Percentiles rank a stretch among this genome's conserved stretches.
These are phyloP conservation scores for Tenualosa thibaudeaui DNA, from an alignment of 2,797 vertebrate genomes.

Conservation along the genomic window DNA sequence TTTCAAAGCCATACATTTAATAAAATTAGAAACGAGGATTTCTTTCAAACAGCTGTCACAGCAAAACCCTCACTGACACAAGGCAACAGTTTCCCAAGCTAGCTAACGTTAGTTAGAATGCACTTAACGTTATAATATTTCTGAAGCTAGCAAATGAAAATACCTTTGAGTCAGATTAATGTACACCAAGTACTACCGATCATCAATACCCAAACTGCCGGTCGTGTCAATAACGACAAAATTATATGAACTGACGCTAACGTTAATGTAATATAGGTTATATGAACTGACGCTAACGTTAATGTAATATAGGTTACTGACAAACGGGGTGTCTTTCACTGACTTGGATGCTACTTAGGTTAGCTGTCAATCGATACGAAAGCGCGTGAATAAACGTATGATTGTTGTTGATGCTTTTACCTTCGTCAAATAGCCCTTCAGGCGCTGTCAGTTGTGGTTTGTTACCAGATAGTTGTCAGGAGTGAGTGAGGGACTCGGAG, in stretches of 20 bases:
- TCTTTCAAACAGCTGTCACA: slow-evolving; percentile 9
- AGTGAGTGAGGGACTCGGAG: slow-evolving; percentile 12
- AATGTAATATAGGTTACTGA: neutral
- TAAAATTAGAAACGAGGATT: neutral
- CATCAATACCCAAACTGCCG: neutral
- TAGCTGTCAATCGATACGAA: neutral
- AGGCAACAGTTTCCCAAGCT: neutral
- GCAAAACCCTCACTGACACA: neutral
- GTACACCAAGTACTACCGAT: neutral
- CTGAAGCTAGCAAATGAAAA: neutral
- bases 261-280: neutral
- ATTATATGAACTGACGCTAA: neutral
- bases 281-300: neutral
- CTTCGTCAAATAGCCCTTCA: neutral
- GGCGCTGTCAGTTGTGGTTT: slow-evolving; percentile 10
- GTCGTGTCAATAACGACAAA: neutral
- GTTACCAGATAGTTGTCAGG: slow-evolving; percentile 14
- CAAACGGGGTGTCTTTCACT: neutral
- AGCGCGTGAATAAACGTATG: neutral
- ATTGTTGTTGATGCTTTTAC: neutral
- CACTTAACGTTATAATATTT: neutral
- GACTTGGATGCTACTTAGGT: neutral
- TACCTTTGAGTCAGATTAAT: neutral
- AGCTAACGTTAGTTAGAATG: neutral
- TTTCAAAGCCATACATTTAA: neutral